Evolutionary conservation across 2,797 vertebrate species (phyloP), one percentile per base, ranked within the genome.

Genomic region (Oreochromis grahami): DNA sequence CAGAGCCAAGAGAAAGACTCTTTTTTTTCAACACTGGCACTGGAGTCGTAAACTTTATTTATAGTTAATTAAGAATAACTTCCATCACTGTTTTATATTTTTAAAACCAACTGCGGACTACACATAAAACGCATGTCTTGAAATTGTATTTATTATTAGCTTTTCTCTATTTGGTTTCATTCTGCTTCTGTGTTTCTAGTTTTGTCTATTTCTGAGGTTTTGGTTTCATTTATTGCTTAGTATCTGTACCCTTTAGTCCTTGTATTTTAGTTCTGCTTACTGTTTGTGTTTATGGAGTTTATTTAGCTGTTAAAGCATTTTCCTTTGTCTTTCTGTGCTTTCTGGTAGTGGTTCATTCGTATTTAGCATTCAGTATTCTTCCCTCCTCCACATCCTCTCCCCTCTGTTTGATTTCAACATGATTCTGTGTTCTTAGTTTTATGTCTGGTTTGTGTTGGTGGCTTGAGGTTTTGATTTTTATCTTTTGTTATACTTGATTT

Each of bases 401-500:
- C 63, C n/a, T 41, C 63, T 68, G 0, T 21, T 41, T 34, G 5
- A 60, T 60, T 60, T 34, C 58, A 63, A 19, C n/a, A 10, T 36
- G 34, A 63, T 60, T 34, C 58, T 63, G 13, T 38, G 34, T 41
- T 65, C n/a, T 65, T 65, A 41, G 34, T 63, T 38, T 60, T 60
- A 19, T 58, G 15, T 34, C 15, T 34, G 15, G 4, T 10, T 58
- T 65, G 38, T 34, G 9, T n/a, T 36, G 5, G 17, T 36, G 29
- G 8, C 2, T 14, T 2, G 60, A n/a, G 34, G 34, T 65, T 8
- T 41, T 68, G 36, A 41, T 68, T 38, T 68, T 24, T 68, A 41
- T 24, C 32, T 65, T 65, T 65, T 65, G 60, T n/a, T 68, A 41
- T 1, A 68, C 15, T 34, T 65, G 36, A 41, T 38, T 68, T 41